Conservation (phyloP, 1,140 invertebrate species). For the Drosophila obscura region DNA sequence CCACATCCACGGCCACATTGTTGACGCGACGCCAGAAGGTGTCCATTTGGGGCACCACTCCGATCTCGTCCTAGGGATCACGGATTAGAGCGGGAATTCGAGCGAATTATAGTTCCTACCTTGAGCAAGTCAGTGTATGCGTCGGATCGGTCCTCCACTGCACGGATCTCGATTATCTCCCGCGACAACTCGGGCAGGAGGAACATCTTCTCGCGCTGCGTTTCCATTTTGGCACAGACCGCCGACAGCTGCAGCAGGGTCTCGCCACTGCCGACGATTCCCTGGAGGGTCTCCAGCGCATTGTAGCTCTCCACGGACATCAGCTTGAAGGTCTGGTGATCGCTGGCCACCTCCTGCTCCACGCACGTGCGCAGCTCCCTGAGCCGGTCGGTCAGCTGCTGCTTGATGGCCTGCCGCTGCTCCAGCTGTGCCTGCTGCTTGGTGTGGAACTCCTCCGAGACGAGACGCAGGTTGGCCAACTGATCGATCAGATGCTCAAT, state of each 20-base stretch:
- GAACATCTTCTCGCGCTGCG: slow-evolving; percentile 85
- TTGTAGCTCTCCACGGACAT: slow-evolving; percentile 73
- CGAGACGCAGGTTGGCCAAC: slow-evolving; percentile 63
- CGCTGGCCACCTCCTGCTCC: slow-evolving; percentile 52
- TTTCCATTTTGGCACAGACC: slow-evolving; percentile 86
- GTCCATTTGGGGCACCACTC: slow-evolving; percentile 67
- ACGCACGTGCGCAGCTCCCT: slow-evolving; percentile 58
- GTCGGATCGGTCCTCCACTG: slow-evolving; percentile 25
- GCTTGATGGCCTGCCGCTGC: slow-evolving; percentile 61
- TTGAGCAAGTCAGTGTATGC: slow-evolving; percentile 46
- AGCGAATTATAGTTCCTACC: slow-evolving; percentile 6
- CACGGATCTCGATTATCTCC: slow-evolving; percentile 63
- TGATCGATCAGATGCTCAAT: slow-evolving; percentile 69
- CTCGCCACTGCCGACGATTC: slow-evolving; percentile 84
- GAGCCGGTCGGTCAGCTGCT: slow-evolving; percentile 60
- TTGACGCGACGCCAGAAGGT: slow-evolving; percentile 82
- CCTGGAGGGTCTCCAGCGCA: slow-evolving; percentile 53
- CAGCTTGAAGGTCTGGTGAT: slow-evolving; percentile 61
- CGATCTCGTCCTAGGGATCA: slow-evolving; percentile 46
- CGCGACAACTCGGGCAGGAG: slow-evolving; percentile 83
- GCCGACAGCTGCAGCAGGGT: slow-evolving; percentile 85
- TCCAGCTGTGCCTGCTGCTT: slow-evolving; percentile 69
- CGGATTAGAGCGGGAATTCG: background rate
- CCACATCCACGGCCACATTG: slow-evolving; percentile 74
- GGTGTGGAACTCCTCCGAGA: slow-evolving; percentile 56